Evolutionary conservation across 2,797 vertebrate genomes (phyloP), one percentile per base, ranked within the genome.

Genomic region (Phylloscopus collybita): DNA sequence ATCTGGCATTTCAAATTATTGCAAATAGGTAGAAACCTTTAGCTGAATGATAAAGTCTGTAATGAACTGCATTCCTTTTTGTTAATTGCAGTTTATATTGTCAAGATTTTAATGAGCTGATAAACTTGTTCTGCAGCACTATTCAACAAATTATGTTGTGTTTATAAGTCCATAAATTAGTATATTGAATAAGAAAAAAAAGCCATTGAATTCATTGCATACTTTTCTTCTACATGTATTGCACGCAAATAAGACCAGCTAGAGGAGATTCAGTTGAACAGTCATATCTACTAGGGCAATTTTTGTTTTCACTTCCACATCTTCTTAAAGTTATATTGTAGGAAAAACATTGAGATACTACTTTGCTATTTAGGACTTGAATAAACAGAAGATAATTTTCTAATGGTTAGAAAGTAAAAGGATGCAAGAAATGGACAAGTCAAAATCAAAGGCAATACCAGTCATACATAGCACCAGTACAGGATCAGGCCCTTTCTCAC

Each of bases 41-140:
- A 88, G 34, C 42, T 92, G 84, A 95, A 86, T 70, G 78, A 70
- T 5, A 5, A 73, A 51, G 32, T 75, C 15, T 79, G 16, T 42
- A 80, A 56, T 32, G 69, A 13, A 38, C 45, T 83, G 57, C 32
- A 47, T 86, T 80, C 57, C 61, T 23, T 91, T 95, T 83, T 34
- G 54, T 66, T 92, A 88, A 83, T 66, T 70, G 56, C 49, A 53
- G 47, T 79, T 93, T 82, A 66, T 88, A 86, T 53, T 56, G 30
- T 47, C n/a, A 88, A 81, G 54, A 65, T 79, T 88, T 95, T 86
- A 92, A 88, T 64, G 40, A 95, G 34, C 32, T 83, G 47, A 76
- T 57, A 80, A 91, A 80, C 45, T 80, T 74, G 38, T 47, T 65
- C 50, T 86, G 47, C 44, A 86, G 27, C 18, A 72, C 16, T 75